phyloP scores from a whole-genome alignment of 2,113 vertebrate genomes.

The Tragulus kanchil region DNA sequence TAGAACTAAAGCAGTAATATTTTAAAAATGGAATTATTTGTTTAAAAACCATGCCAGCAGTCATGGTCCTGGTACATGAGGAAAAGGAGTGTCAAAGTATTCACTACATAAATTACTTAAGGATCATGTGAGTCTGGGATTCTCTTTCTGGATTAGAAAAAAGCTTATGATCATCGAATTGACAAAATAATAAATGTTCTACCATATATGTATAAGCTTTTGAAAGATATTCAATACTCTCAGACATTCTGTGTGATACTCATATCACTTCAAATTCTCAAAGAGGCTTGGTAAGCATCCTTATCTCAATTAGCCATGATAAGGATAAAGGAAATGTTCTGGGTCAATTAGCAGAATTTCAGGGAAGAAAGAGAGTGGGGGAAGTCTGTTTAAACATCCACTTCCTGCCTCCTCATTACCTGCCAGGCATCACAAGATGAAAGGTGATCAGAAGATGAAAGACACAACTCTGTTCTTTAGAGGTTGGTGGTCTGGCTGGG shows the following conservation, averaged over 20 bases:
- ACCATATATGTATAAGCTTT: not conserved
- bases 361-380: constrained; percentile 34
- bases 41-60: not conserved
- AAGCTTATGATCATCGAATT: not conserved
- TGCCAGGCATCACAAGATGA: not conserved
- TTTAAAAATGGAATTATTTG: not conserved
- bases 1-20: not conserved
- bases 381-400: not conserved
- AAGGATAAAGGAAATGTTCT: constrained; percentile 48
- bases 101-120: constrained; percentile 25
- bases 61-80: not conserved
- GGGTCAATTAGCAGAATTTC: constrained; percentile 59
- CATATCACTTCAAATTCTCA: constrained; percentile 30
- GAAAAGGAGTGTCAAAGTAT: not conserved
- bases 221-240: not conserved
- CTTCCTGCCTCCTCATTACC: not conserved
- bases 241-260: constrained; percentile 28
- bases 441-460: constrained; percentile 36
- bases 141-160: constrained; percentile 30
- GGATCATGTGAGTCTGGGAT: not conserved
- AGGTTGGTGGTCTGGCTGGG: not conserved
- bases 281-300: not conserved
- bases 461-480: not conserved
- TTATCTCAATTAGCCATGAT: constrained; percentile 51
- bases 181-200: not conserved